Evolutionary conservation across 2,113 vertebrate genomes (phyloP), one percentile per base, ranked within the genome.

Genomic region (Falco punctatus): DNA sequence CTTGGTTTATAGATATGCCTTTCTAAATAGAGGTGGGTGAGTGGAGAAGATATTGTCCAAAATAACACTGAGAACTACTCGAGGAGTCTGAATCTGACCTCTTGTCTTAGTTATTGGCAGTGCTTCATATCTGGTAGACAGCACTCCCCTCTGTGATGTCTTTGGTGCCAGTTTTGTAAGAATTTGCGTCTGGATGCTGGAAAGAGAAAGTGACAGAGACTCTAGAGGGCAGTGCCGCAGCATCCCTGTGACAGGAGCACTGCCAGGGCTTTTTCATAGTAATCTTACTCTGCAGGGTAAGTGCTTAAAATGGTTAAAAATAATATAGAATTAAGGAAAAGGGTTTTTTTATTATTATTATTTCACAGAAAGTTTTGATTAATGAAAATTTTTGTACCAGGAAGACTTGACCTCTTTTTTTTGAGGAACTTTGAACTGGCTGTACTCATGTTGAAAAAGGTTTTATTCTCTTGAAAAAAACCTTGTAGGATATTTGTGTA

Each of bases 191-290:
- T 79, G 0, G 74, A 33, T 65, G 49, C 59, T 81, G 80, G 83
- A 77, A 88, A 20, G 59, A 88, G 28, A 32, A 55, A 61, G 27
- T 14, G 44, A n/a, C 19, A 74, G 35, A 18, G 48, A 35, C 96
- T 93, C 80, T 87, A 97, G 97, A 96, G 94, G 96, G 96, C 96
- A 97, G 87, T 94, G 89, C 42, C 42, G 42, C 69, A 92, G 87
- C 90, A 90, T 73, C 91, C 95, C 81, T 71, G 38, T 52, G 59
- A 15, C 18, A 6, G 0, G 11, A 51, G 24, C 33, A 58, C 26
- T 20, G 74, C 35, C 57, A 19, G 59, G 8, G 16, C 19, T 61
- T 8, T 6, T 59, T 77, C 48, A 7, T 0, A 32, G 44, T 54
- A 32, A 20, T 61, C 33, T 49, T 35, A 30, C 15, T 59, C 55